Evolutionary conservation across 2,888 invertebrate species (phyloP).

Genomic region (Epinotia ramella): DNA sequence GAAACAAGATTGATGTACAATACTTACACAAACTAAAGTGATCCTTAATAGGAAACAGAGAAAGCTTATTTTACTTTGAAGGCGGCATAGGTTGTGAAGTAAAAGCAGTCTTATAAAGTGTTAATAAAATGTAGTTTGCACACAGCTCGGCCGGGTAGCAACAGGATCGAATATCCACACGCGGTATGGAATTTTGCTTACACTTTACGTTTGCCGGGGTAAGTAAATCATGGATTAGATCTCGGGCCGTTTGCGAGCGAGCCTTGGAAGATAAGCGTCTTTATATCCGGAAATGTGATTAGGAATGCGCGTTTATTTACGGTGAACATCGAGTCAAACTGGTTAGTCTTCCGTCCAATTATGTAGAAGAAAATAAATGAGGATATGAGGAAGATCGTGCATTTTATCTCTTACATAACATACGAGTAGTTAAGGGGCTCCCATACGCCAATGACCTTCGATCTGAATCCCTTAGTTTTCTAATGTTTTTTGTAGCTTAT

Average conservation of each 20-base stretch:
- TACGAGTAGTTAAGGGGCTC: too few relatives aligned
- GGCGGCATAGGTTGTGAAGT: conserved; percentile 43
- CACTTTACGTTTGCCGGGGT: conserved; percentile 59
- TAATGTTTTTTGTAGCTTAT: too few relatives aligned
- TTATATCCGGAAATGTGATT: conserved; percentile 27
- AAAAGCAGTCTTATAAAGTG: conserved; percentile 53
- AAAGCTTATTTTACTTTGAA: conserved; percentile 45
- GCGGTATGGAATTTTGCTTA: conserved; percentile 49
- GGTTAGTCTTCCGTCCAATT: conserved; percentile 23
- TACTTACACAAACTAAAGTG: conserved; percentile 54
- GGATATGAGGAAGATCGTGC: neutral
- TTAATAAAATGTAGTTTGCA: conserved; percentile 49
- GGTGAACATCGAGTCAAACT: conserved; percentile 19
- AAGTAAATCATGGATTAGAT: conserved; percentile 51
- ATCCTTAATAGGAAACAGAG: conserved; percentile 52
- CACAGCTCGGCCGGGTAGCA: conserved; percentile 54
- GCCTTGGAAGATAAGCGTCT: conserved; percentile 33
- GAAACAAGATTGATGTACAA: conserved; percentile 61
- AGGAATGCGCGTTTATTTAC: conserved; percentile 30
- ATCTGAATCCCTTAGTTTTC: too few relatives aligned
- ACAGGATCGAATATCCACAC: conserved; percentile 56
- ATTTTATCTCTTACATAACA: conserved; percentile 4
- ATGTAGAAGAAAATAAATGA: neutral
- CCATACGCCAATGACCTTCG: too few relatives aligned
- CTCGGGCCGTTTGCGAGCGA: conserved; percentile 8